Conservation (phyloP, 2,797 vertebrate species). For the Schizothorax lantsangensis region DNA sequence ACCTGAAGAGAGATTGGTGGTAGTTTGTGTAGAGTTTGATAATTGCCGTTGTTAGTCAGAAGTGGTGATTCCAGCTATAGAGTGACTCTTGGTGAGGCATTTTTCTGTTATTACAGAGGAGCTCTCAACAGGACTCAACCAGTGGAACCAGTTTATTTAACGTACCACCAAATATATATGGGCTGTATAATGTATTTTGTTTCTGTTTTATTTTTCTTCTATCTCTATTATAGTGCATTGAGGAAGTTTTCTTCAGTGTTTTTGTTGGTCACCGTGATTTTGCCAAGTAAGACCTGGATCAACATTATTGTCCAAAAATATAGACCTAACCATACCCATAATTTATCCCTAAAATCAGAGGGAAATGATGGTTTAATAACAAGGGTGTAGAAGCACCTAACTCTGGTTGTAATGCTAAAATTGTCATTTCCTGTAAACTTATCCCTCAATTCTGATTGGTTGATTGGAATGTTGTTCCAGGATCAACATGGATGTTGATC, state of each 20-base stretch:
- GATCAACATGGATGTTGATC: too few relatives aligned
- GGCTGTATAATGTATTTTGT: background rate
- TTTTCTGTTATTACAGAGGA: slow-evolving; percentile 55
- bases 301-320: background rate
- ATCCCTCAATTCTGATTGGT: background rate
- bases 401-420: background rate
- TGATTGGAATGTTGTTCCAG: background rate
- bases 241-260: background rate
- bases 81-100: slow-evolving; percentile 79
- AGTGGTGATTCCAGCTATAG: slow-evolving; percentile 83
- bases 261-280: background rate
- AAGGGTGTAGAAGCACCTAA: too few relatives aligned
- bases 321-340: background rate
- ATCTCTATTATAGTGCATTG: background rate
- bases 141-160: slow-evolving; percentile 41
- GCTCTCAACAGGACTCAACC: slow-evolving; percentile 20
- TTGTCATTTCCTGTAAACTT: background rate
- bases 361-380: background rate
- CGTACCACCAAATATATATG: slow-evolving; percentile 6
- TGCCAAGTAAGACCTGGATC: background rate
- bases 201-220: background rate
- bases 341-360: background rate
- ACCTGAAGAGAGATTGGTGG: slow-evolving; percentile 90
- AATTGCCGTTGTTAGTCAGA: slow-evolving; percentile 93
- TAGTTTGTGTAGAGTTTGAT: slow-evolving; percentile 94